Conservation (phyloP, 2,888 invertebrate species). For the Dicyrtomina minuta region DNA sequence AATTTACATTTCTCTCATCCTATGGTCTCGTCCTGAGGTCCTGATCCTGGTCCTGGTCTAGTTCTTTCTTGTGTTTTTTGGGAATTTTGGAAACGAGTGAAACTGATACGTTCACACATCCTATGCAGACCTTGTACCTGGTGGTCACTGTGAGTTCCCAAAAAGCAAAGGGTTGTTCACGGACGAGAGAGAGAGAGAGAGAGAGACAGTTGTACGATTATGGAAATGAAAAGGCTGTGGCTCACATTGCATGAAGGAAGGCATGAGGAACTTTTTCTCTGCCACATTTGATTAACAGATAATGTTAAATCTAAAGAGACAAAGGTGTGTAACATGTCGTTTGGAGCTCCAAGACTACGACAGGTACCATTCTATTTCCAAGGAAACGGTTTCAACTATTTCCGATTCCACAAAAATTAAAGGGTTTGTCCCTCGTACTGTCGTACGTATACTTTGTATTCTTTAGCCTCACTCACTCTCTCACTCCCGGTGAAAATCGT, state of each 20-base stretch:
- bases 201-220: neutral
- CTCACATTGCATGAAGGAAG: neutral
- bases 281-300: slow-evolving; percentile 21
- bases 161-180: neutral
- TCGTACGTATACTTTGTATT: neutral
- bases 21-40: too few relatives aligned
- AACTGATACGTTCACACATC: slow-evolving; percentile 19
- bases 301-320: neutral
- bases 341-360: too few relatives aligned
- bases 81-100: slow-evolving; percentile 18
- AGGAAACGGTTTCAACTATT: neutral
- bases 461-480: too few relatives aligned
- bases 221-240: slow-evolving; percentile 12
- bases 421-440: neutral
- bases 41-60: slow-evolving; percentile 4
- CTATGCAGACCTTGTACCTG: too few relatives aligned
- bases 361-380: neutral
- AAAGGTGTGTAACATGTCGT: too few relatives aligned
- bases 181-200: neutral
- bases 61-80: slow-evolving; percentile 27
- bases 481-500: too few relatives aligned
- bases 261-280: neutral
- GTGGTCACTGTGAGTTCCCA: neutral
- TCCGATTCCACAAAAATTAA: neutral
- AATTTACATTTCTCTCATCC: too few relatives aligned